phyloP scores from a whole-genome alignment of 2,888 invertebrate species.

The Caenorhabditis becei region DNA sequence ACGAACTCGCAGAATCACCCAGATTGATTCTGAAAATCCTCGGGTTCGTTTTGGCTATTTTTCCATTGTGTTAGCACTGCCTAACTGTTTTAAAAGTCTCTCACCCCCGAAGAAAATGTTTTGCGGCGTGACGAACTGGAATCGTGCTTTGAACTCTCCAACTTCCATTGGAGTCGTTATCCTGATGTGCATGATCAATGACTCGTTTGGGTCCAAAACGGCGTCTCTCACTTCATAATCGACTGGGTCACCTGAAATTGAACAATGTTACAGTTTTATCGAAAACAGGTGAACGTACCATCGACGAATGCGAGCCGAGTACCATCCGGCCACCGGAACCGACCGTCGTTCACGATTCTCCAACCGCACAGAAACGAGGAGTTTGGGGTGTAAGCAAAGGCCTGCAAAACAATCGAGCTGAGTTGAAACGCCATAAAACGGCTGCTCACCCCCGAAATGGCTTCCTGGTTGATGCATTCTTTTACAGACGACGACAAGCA shows the following conservation, averaged over 20 bases:
- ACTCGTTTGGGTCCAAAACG: conserved; percentile 36
- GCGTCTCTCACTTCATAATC: conserved; percentile 54
- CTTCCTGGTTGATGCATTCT: conserved; percentile 39
- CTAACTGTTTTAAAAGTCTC: neutral
- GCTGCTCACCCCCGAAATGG: conserved; percentile 43
- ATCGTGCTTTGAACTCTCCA: conserved; percentile 57
- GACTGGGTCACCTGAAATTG: conserved; percentile 55
- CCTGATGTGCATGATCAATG: conserved; percentile 27
- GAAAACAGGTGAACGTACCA: conserved; percentile 18
- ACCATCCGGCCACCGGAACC: conserved; percentile 54
- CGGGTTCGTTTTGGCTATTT: neutral
- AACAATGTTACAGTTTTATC: neutral
- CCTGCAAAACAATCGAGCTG: conserved; percentile 19
- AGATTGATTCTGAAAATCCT: conserved; percentile 58
- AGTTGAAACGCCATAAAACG: no score
- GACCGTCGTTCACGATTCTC: conserved; percentile 50
- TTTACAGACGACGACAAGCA: conserved; percentile 44
- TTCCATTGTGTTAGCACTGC: no score
- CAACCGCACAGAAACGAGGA: conserved; percentile 41
- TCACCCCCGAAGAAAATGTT: conserved; percentile 61
- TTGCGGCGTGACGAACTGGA: conserved; percentile 62
- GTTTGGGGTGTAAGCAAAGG: conserved; percentile 20
- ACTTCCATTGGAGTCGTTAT: conserved; percentile 32
- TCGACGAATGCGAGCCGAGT: conserved; percentile 55
- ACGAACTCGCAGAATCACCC: conserved; percentile 49